Percentiles rank a stretch among this genome's conserved stretches.
These are phyloP conservation scores for Lethrus apterus DNA, from an alignment of 1,140 invertebrate species.

Conservation along the genomic window DNA sequence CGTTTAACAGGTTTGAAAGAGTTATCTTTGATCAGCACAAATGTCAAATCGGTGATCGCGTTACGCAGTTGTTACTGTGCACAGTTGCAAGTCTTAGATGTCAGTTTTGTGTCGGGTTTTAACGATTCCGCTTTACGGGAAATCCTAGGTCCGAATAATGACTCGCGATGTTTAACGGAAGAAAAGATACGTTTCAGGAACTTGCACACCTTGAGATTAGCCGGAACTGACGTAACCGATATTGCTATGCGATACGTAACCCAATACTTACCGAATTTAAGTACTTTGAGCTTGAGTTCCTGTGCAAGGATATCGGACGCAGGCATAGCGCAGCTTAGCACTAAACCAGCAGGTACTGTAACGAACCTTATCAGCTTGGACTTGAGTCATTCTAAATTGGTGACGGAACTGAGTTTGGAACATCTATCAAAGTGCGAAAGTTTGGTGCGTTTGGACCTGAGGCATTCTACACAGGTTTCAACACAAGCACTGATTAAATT, in stretches of 20 bases:
- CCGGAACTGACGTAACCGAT: constrained; percentile 85
- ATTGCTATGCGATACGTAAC: constrained; percentile 73
- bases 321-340: constrained; percentile 76
- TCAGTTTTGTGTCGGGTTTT: constrained; percentile 73
- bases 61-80: constrained; percentile 76
- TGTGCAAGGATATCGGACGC: constrained; percentile 82
- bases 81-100: constrained; percentile 69
- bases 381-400: constrained; percentile 70
- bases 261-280: constrained; percentile 66
- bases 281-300: constrained; percentile 71
- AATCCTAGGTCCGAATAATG: constrained; percentile 75
- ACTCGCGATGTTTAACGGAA: constrained; percentile 74
- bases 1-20: constrained; percentile 74
- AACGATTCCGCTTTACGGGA: constrained; percentile 76
- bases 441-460: constrained; percentile 60
- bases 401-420: constrained; percentile 75
- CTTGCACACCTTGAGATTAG: constrained; percentile 65
- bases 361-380: constrained; percentile 57
- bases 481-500: constrained; percentile 73
- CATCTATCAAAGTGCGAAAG: constrained; percentile 62
- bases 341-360: constrained; percentile 52
- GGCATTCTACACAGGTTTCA: constrained; percentile 68
- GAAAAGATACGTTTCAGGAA: constrained; percentile 73
- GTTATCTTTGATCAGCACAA: constrained; percentile 72
- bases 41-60: constrained; percentile 70